A percentile compares a stretch with the other conserved stretches of the same genome.
phyloP scores from a whole-genome alignment of 2,888 invertebrate species.

The Dexiosoma caninum region DNA sequence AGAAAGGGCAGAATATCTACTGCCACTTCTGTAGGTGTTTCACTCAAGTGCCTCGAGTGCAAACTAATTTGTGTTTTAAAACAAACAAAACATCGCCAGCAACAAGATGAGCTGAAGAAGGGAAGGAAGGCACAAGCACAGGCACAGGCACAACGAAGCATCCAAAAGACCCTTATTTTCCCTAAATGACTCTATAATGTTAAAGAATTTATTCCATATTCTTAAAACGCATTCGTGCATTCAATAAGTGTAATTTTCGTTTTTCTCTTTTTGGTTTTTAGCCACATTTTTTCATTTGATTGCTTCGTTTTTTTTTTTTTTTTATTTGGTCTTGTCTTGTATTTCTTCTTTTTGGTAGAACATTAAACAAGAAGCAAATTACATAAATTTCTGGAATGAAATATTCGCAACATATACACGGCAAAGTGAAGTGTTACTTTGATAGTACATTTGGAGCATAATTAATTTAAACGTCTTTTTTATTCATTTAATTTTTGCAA shows the following conservation, averaged over 20 bases:
- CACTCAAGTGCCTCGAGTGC: slow-evolving; percentile 48
- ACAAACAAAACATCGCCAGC: slow-evolving; percentile 13
- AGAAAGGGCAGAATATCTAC: neutral
- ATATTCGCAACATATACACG: neutral
- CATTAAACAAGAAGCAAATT: neutral
- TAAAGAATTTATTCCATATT: slow-evolving; percentile 45
- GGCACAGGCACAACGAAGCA: neutral
- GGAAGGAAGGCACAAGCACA: neutral
- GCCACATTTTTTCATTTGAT: slow-evolving; percentile 26
- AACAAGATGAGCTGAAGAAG: neutral
- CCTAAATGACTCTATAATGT: slow-evolving; percentile 52
- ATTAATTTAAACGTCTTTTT: slow-evolving; percentile 50
- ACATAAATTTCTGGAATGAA: neutral
- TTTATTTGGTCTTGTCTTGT: no score
- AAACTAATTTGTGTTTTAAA: slow-evolving; percentile 43
- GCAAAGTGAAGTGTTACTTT: slow-evolving; percentile 42
- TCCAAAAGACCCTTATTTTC: slow-evolving; percentile 46
- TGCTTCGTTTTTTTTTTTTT: neutral
- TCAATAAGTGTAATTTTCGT: slow-evolving; percentile 54
- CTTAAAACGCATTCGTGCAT: slow-evolving; percentile 60
- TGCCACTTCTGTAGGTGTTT: slow-evolving; percentile 53
- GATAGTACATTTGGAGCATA: slow-evolving; percentile 35
- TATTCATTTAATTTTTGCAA: slow-evolving; percentile 21
- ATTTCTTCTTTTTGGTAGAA: neutral
- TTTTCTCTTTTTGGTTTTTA: neutral